Conservation (phyloP, 2,797 vertebrate species). For the Brotula barbata region DNA sequence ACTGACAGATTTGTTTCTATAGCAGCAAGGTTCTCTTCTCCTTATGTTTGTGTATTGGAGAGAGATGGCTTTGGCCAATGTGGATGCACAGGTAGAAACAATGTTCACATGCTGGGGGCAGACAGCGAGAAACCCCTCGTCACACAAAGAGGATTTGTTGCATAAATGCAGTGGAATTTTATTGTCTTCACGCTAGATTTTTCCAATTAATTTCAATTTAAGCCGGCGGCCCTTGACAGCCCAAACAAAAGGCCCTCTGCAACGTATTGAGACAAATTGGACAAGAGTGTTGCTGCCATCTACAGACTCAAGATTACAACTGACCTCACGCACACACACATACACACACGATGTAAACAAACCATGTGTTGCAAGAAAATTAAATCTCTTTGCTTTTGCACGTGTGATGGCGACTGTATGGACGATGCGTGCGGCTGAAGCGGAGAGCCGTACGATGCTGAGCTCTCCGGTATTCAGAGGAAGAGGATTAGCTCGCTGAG, state of each 20-base stretch:
- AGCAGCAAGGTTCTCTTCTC: too few species aligned
- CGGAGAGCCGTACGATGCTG: constrained; percentile 1
- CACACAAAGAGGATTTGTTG: too few species aligned
- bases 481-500: constrained; percentile 8
- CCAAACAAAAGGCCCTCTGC: constrained; percentile 42
- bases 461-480: constrained; percentile 19
- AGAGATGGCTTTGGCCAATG: too few species aligned
- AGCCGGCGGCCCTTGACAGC: constrained; percentile 52
- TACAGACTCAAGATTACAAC: constrained; percentile 62
- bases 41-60: too few species aligned
- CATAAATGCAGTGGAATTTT: not conserved
- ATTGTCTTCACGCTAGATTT: constrained; percentile 34
- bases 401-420: constrained; percentile 18
- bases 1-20: constrained; percentile 19
- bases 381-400: constrained; percentile 26
- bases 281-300: constrained; percentile 70
- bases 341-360: constrained; percentile 41
- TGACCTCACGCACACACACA: constrained; percentile 11
- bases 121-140: too few species aligned
- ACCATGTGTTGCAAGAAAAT: constrained; percentile 39
- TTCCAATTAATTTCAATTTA: constrained; percentile 63
- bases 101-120: too few species aligned
- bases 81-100: too few species aligned
- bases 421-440: constrained; percentile 5
- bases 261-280: constrained; percentile 61